These are phyloP conservation scores for Diglossa cyanea DNA, from an alignment of 2,797 vertebrate genomes.

Conservation along the genomic window DNA sequence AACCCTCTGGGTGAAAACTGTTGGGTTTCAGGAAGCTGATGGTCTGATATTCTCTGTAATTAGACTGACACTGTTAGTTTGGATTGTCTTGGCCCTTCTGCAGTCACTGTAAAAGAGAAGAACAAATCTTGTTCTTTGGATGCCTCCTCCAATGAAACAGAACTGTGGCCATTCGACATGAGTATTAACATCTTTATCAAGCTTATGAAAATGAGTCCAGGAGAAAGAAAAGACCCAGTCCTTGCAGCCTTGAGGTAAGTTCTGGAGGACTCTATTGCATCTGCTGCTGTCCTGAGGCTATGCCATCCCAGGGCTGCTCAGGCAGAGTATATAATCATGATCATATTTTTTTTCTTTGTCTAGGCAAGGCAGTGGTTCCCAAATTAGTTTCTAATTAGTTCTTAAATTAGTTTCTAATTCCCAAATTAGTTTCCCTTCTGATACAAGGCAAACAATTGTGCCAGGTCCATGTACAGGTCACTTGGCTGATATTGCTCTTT, in stretches of 20 bases:
- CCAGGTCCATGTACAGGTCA: neutral
- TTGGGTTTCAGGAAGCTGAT: neutral
- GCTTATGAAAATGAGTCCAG: neutral
- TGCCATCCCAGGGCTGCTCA: neutral
- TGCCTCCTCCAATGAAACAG: neutral
- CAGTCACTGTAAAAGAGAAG: neutral
- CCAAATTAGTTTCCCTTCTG: neutral
- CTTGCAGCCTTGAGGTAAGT: neutral
- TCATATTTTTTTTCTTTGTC: neutral
- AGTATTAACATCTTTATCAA: neutral
- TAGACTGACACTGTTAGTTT: neutral
- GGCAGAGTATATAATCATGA: neutral
- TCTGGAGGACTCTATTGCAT: neutral
- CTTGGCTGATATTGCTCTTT: neutral
- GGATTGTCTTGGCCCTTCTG: neutral
- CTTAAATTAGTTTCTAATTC: neutral
- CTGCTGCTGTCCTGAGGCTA: neutral
- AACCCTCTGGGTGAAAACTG: neutral
- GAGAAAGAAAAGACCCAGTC: neutral
- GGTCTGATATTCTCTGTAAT: neutral
- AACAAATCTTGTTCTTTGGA: neutral
- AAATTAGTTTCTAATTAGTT: neutral
- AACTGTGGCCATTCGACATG: neutral
- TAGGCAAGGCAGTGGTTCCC: neutral
- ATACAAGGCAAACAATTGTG: neutral